Evolutionary conservation across 2,113 vertebrate species (phyloP), one percentile per base, ranked within the genome.

Genomic region (Oncorhynchus nerka): DNA sequence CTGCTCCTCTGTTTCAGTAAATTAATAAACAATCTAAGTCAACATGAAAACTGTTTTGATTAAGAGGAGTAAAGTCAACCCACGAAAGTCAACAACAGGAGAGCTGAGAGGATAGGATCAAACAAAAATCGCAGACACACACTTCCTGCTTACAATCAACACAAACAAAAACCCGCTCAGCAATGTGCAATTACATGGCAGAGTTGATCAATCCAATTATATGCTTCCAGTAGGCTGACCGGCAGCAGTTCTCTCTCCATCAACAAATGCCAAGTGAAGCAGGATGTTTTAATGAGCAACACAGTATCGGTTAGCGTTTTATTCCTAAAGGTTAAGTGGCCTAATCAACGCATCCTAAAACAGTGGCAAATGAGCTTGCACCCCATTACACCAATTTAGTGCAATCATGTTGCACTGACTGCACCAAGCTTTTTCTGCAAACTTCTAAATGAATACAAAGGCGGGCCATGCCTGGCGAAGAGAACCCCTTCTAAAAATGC

Each of bases 311-410:
- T 71, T 78, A n/a, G 61, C 19, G 70, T 67, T 22, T 64, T 7
- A 57, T 64, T 80, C 68, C 75, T 26, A 83, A 89, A 90, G 84
- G 89, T 89, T 86, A 90, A 87, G 79, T 75, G 84, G 80, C 67
- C 26, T 68, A 86, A 90, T 89, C 80, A 89, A 70, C 79, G 78
- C 22, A 3, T 24, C 71, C 72, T 69, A 84, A 71, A 83, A 81
- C 6, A 15, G 69, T 45, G 20, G 74, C 28, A 70, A 81, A 82
- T 83, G 86, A 87, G 80, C 72, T 51, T 73, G 12, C 32, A 68
- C 39, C 51, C 73, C 70, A 77, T 71, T 76, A 78, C 13, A 51
- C 11, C 57, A 57, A 24, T 83, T 74, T 39, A 45, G 9, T 9
- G 26, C 39, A 78, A 69, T 73, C 28, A 68, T n/a, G 73, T 12